These are phyloP conservation scores for Ginglymostoma cirratum DNA, from an alignment of 2,113 vertebrate species.

Conservation along the genomic window DNA sequence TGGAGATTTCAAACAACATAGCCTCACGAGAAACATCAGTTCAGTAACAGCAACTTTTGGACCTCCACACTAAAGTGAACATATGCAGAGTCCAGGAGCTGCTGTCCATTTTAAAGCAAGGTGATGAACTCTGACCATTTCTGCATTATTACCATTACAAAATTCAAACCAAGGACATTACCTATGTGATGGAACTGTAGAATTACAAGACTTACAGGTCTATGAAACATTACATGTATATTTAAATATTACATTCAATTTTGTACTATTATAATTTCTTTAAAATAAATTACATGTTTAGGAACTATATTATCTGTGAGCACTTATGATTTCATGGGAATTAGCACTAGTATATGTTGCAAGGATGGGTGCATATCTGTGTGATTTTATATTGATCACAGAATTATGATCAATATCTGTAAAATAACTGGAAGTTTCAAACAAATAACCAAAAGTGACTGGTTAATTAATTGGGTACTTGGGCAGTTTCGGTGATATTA, in stretches of 20 bases:
- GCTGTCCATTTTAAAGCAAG: not conserved
- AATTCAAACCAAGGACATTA: not conserved
- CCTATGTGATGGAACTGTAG: too few species aligned
- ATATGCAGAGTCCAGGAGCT: not conserved
- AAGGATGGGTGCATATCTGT: not conserved
- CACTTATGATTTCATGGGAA: not conserved
- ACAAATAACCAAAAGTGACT: not conserved
- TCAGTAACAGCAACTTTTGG: not conserved
- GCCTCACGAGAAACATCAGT: not conserved
- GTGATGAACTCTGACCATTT: not conserved
- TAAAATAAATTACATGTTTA: not conserved
- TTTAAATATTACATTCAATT: not conserved
- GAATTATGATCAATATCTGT: too few species aligned
- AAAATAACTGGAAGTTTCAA: not conserved
- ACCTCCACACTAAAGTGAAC: not conserved
- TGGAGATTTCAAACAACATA: not conserved
- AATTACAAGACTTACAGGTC: not conserved
- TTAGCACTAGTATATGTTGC: not conserved
- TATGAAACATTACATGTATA: not conserved
- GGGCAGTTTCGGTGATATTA: not conserved
- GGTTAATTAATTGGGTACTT: not conserved
- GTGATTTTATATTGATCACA: not conserved
- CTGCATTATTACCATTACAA: not conserved
- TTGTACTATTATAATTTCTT: not conserved
- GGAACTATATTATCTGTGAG: not conserved